Percentiles rank a stretch among this genome's conserved stretches.
These are phyloP conservation scores for Troilus luridus DNA, from an alignment of 2,888 invertebrate genomes.

Conservation along the genomic window DNA sequence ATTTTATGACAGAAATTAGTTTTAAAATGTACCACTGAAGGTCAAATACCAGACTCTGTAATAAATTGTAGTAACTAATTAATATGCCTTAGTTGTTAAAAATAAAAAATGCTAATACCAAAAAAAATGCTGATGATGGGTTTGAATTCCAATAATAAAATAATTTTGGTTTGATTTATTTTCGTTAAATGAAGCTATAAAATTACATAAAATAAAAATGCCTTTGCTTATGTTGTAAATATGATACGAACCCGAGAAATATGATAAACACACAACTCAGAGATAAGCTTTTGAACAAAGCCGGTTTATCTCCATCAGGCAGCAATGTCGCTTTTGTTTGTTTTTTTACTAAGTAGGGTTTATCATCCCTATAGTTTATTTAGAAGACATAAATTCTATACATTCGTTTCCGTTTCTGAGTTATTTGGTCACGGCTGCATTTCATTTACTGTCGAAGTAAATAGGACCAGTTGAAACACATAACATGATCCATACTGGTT, in stretches of 20 bases:
- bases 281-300: background rate
- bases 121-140: too few relatives aligned
- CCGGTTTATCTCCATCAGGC: background rate
- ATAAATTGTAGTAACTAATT: too few relatives aligned
- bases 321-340: background rate
- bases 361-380: background rate
- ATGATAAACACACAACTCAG: background rate
- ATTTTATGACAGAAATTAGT: too few relatives aligned
- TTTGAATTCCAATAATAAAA: too few relatives aligned
- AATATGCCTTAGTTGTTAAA: too few relatives aligned
- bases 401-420: background rate
- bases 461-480: too few relatives aligned
- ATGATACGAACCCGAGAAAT: background rate
- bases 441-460: background rate
- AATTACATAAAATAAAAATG: background rate
- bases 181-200: background rate
- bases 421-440: background rate
- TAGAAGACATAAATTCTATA: background rate
- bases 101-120: too few relatives aligned
- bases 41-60: too few relatives aligned
- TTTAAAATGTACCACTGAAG: too few relatives aligned
- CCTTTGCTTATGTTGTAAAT: background rate
- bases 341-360: background rate
- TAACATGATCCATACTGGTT: too few relatives aligned
- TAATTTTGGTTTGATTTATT: background rate